Conservation (phyloP, 2,888 invertebrate species). For the Dorcus parallelipipedus region DNA sequence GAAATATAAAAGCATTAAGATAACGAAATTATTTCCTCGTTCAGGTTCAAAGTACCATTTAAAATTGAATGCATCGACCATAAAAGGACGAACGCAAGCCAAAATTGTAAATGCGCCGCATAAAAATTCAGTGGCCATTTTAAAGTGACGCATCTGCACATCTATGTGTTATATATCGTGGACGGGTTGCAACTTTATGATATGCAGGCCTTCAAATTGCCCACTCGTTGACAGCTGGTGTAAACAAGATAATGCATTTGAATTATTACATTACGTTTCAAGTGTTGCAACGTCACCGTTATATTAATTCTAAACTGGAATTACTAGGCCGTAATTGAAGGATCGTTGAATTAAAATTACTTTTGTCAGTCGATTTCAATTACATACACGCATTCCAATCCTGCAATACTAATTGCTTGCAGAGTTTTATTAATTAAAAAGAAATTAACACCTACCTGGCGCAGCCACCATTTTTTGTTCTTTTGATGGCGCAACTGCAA, state of each 20-base stretch:
- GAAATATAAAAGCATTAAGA: too few relatives aligned
- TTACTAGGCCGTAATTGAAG: constrained; percentile 13
- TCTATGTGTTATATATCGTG: constrained; percentile 15
- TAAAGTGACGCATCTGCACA: constrained; percentile 13
- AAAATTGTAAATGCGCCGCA: constrained; percentile 6
- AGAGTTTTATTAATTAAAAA: too few relatives aligned
- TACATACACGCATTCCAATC: too few relatives aligned
- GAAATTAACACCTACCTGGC: too few relatives aligned
- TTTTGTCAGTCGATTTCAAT: too few relatives aligned
- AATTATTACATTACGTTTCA: constrained; percentile 26
- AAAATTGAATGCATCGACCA: constrained; percentile 10
- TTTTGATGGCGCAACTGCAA: too few relatives aligned
- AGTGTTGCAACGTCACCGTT: constrained; percentile 25
- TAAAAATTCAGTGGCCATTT: constrained; percentile 14
- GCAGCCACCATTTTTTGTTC: too few relatives aligned
- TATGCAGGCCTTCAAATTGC: constrained; percentile 21
- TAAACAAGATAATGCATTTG: constrained; percentile 28
- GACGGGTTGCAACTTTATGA: constrained; percentile 17
- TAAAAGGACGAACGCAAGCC: constrained; percentile 1
- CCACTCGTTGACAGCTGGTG: constrained; percentile 28
- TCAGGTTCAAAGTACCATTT: background rate
- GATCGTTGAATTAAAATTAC: constrained; percentile 12
- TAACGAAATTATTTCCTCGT: too few relatives aligned
- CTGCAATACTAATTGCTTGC: too few relatives aligned
- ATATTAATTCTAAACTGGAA: constrained; percentile 20